A percentile compares a stretch with the other conserved stretches of the same genome.
Evolutionary conservation across 2,797 vertebrate genomes (phyloP).

Genomic region (Tokudaia tokunoshimensis): DNA sequence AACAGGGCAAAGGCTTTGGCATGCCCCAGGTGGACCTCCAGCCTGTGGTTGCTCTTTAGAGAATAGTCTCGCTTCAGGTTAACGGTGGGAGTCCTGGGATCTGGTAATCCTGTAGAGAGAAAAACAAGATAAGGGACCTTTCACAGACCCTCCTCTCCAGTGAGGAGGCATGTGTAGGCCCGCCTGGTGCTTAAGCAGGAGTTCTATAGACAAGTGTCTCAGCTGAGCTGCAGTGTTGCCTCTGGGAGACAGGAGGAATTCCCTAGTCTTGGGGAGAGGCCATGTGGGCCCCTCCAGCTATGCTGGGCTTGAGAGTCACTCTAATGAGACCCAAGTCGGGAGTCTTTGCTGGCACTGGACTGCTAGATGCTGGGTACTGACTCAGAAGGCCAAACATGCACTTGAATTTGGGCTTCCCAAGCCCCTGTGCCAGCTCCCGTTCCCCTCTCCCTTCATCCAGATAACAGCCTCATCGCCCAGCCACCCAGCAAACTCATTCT

Average conservation of each 20-base stretch:
- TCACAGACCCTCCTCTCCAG: neutral
- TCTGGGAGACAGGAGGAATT: neutral
- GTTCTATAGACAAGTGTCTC: neutral
- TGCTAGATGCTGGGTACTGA: neutral
- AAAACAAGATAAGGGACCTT: neutral
- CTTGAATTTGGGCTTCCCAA: neutral
- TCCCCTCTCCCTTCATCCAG: conserved; percentile 83
- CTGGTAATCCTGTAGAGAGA: neutral
- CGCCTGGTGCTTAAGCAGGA: neutral
- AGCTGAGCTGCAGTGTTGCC: neutral
- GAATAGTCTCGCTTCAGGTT: neutral
- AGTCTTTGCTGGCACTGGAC: neutral
- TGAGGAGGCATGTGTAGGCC: neutral
- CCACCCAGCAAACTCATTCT: conserved; percentile 98
- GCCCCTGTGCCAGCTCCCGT: neutral
- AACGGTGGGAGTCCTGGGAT: neutral
- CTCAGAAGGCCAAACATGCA: neutral
- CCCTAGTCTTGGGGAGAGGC: neutral
- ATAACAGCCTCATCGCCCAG: conserved; percentile 96
- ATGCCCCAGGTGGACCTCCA: neutral
- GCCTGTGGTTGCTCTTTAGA: neutral
- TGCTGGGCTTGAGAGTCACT: neutral
- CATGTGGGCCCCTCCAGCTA: too few relatives aligned
- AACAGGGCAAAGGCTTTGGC: neutral
- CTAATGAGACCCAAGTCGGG: neutral